Evolutionary conservation across 2,888 invertebrate genomes (phyloP).

Genomic region (Drosophila mettleri): DNA sequence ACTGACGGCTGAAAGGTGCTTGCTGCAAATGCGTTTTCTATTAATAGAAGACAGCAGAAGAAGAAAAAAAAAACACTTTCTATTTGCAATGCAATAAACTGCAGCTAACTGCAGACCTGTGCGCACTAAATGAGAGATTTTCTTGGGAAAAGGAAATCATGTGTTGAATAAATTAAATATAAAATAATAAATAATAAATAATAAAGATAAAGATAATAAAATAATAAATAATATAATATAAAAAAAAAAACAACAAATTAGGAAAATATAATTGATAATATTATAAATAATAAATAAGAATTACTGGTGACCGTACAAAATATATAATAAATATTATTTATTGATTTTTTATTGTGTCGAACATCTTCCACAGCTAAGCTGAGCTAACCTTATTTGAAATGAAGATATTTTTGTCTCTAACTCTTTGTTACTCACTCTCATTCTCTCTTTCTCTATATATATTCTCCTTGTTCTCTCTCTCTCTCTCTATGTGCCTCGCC

Average conservation of each 20-base stretch:
- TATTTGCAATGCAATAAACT: not conserved
- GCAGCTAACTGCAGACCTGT: not conserved
- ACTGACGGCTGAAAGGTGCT: constrained; percentile 14
- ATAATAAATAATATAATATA: not conserved
- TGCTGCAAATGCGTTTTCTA: constrained; percentile 1
- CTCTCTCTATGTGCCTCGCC: too few species aligned
- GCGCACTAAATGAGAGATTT: not conserved
- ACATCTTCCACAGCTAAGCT: too few species aligned
- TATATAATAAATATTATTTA: too few species aligned
- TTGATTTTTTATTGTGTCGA: too few species aligned
- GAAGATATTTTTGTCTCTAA: too few species aligned
- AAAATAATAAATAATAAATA: not conserved
- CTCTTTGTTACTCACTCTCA: too few species aligned
- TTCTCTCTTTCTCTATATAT: too few species aligned
- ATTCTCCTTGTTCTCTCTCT: too few species aligned
- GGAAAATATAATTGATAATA: too few species aligned
- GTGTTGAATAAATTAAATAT: not conserved
- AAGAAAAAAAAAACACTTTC: not conserved
- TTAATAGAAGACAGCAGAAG: not conserved
- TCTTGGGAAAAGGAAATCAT: not conserved
- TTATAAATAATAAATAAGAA: too few species aligned
- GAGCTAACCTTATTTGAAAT: too few species aligned
- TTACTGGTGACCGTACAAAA: too few species aligned
- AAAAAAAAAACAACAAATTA: not conserved
- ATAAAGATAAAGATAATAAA: not conserved